Base-by-base conservation (phyloP, 1,140 invertebrate genomes). In the Cataglyphis hispanica region DNA sequence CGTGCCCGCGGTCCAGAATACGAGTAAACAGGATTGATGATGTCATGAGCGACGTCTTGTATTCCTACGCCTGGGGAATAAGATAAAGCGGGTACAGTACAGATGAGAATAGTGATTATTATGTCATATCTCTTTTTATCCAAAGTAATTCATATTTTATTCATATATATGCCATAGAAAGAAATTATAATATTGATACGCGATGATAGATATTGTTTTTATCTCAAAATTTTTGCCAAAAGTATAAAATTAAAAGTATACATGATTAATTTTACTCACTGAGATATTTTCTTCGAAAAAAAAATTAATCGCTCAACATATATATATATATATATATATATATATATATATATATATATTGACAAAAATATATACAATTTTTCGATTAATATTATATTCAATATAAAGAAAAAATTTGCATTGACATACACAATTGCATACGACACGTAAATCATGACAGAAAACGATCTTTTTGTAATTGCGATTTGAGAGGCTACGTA, bases 1-100 rank as follows among this genome's bases (percentile, higher is more conserved):
- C 92, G 92, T 93, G 92, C 76, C 92, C 67, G 63, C 92, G 89
- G 86, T 87, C 86, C 87, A 84, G 89, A 92, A 92, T 88, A 90
- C 89, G 87, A 91, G 86, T 92, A 91, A 91, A 92, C 91, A 87
- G 87, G 89, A 88, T 88, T 87, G 89, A 93, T 93, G 92, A 93
- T 93, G 92, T 93, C 92, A 93, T 91, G 89, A 86, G 63, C 63
- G 66, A 70, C 46, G 16, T 84, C 85, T 58, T 91, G 91, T 91
- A 91, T 91, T 91, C 87, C 89, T 91, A 90, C 91, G 91, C 91
- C 91, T 75, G 81, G 64, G 81, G 64, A 77, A 77, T 74, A 66
- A 74, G 46, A 72, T 50, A 31, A 70, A 67, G 46, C 63, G 81
- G 50, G 77, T 85, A 90, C 77, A 43, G 56, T 89, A 75, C 60